Evolutionary conservation across 2,888 invertebrate species (phyloP).

Genomic region (Amiota mariae): DNA sequence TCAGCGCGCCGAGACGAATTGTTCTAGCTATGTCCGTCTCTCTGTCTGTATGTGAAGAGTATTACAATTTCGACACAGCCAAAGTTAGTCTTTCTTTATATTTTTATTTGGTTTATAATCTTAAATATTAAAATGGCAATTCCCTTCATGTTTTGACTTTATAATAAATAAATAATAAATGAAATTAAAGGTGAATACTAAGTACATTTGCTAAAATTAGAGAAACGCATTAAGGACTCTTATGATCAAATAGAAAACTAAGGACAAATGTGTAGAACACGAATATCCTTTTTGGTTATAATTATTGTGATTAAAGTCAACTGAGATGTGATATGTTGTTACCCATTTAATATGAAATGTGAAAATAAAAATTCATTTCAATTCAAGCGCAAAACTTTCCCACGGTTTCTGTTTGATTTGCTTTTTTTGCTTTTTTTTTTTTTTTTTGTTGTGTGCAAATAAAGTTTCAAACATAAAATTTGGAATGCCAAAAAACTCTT

Average conservation of each 20-base stretch:
- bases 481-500: neutral
- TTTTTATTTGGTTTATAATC: too few species aligned
- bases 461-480: too few species aligned
- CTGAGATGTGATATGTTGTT: neutral
- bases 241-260: constrained; percentile 32
- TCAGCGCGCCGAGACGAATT: too few species aligned
- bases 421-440: too few species aligned
- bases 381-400: neutral
- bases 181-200: neutral
- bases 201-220: constrained; percentile 42
- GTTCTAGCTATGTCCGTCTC: too few species aligned
- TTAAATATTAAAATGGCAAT: too few species aligned
- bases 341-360: neutral
- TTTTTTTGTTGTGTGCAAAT: too few species aligned
- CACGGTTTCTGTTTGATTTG: constrained; percentile 1
- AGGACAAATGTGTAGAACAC: constrained; percentile 50
- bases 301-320: constrained; percentile 63
- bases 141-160: too few species aligned
- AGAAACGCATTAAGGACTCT: constrained; percentile 57
- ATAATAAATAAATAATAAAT: neutral
- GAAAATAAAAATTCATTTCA: too few species aligned
- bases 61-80: too few species aligned
- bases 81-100: too few species aligned
- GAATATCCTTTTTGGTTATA: constrained; percentile 70
- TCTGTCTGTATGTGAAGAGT: too few species aligned